Evolutionary conservation across 92 coral and sea anemone genomes (phyloP), one percentile per base, ranked within the genome.

Genomic region (Heliopora coerulea): DNA sequence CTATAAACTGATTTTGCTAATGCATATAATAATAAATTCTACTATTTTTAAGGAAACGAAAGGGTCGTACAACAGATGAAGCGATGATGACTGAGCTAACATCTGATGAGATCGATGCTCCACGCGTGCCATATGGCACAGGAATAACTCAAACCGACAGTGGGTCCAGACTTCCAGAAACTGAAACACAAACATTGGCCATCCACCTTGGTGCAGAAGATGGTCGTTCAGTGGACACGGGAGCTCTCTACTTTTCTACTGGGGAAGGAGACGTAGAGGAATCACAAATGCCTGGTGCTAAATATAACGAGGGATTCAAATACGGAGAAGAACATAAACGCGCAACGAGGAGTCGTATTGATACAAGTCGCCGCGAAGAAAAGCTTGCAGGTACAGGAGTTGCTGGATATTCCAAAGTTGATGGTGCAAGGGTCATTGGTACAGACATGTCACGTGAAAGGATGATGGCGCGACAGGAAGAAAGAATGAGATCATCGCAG

Each of bases 61-160:
- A 15, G 15, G 2, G 14, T 2, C 52, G 52, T 6, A 67, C 26
- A 13, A 65, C 52, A 35, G 74, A 67, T 42, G 74, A 27, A 67
- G 41, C 74, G 10, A 67, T 67, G 74, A 67, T 67, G 74, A 67
- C 59, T 1, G 74, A 67, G 54, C 59, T 67, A 12, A 67, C 74
- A 3, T 46, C 59, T 13, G 74, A 67, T 30, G 74, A 67, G 8
- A 67, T 67, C 44, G 74, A 67, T 28, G 74, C 74, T 19, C 40
- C 40, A 2, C 15, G 59, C 3, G 74, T 33, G 20, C 74, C 44
- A 17, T 48, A 26, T 17, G 58, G 58, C 32, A 48, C 58, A n/a
- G 74, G 74, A 44, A 23, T 23, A 12, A 67, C 74, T 37, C 74
- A 67, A 56, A 67, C 74, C 1, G 59, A 48, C 11, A 48, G 58